A percentile compares a stretch with the other conserved stretches of the same genome.
Conservation (phyloP, 2,113 vertebrate genomes). For the Nanorana parkeri region DNA sequence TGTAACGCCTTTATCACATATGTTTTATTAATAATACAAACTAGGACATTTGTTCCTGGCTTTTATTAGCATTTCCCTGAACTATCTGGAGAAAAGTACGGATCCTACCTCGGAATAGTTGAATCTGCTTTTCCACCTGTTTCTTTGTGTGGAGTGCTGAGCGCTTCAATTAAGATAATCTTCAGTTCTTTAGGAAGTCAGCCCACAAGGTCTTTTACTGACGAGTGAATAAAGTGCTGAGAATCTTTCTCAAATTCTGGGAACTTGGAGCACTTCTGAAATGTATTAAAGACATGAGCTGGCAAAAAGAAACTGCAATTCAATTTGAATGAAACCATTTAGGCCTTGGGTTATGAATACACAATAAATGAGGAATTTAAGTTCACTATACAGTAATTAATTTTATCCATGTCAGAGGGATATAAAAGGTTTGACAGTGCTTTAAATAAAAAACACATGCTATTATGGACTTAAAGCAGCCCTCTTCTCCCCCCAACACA, state of each 20-base stretch:
- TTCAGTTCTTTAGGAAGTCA: slow-evolving; percentile 6
- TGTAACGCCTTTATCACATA: too few relatives aligned
- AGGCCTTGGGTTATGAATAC: neutral
- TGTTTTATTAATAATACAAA: too few relatives aligned
- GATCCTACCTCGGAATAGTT: neutral
- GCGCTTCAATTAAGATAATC: slow-evolving; percentile 36
- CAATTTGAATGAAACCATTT: slow-evolving; percentile 17
- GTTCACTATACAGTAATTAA: slow-evolving; percentile 6
- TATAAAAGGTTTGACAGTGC: too few relatives aligned
- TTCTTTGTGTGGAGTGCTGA: slow-evolving; percentile 32
- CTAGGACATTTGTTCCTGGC: too few relatives aligned
- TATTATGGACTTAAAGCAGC: too few relatives aligned
- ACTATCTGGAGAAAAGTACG: slow-evolving; percentile 8
- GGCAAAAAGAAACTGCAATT: slow-evolving; percentile 17
- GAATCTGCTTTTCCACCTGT: slow-evolving; percentile 19
- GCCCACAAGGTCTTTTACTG: slow-evolving; percentile 14
- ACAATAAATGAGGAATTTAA: slow-evolving; percentile 23
- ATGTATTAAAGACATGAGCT: slow-evolving; percentile 23
- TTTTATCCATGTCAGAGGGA: slow-evolving; percentile 1
- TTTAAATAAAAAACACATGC: too few relatives aligned
- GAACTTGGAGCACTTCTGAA: slow-evolving; percentile 19
- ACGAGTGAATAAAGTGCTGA: slow-evolving; percentile 33
- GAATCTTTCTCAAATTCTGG: slow-evolving; percentile 36
- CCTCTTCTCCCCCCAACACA: too few relatives aligned
- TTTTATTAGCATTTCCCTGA: slow-evolving; percentile 7